phyloP scores from a whole-genome alignment of 2,113 vertebrate genomes.

The Plecotus auritus region DNA sequence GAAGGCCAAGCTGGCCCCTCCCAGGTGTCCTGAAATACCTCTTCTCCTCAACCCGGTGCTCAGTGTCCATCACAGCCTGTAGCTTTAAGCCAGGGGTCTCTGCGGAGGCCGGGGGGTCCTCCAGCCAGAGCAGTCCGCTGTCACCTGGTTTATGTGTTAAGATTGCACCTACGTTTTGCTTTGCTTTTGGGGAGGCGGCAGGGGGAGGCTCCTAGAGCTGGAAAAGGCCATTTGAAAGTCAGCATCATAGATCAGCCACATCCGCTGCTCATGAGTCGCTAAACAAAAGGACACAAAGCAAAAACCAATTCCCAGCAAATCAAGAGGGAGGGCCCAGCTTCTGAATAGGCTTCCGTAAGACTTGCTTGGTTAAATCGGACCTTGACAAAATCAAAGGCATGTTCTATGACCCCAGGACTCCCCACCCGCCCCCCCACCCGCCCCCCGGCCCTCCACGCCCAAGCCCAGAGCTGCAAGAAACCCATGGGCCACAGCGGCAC shows the following conservation, averaged over 20 bases:
- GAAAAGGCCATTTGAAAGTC: not conserved
- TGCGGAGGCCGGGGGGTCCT: not conserved
- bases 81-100: not conserved
- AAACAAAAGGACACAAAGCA: not conserved
- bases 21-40: not conserved
- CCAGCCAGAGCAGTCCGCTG: rapidly evolving
- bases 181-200: not conserved
- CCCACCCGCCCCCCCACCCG: rapidly evolving
- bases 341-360: not conserved
- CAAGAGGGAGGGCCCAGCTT: not conserved
- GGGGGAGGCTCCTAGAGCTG: not conserved
- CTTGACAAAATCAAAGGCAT: not conserved
- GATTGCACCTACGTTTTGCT: not conserved
- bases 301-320: not conserved
- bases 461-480: not conserved
- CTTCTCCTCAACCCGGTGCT: not conserved
- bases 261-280: not conserved
- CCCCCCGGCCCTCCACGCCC: not conserved
- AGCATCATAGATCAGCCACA: rapidly evolving
- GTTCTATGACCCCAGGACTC: rapidly evolving
- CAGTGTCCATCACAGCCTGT: not conserved
- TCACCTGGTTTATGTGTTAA: not conserved
- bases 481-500: not conserved
- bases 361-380: not conserved
- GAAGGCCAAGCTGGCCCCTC: not conserved